Base-by-base conservation (phyloP, 2,888 invertebrate genomes). In the Drosophila leonis region DNA sequence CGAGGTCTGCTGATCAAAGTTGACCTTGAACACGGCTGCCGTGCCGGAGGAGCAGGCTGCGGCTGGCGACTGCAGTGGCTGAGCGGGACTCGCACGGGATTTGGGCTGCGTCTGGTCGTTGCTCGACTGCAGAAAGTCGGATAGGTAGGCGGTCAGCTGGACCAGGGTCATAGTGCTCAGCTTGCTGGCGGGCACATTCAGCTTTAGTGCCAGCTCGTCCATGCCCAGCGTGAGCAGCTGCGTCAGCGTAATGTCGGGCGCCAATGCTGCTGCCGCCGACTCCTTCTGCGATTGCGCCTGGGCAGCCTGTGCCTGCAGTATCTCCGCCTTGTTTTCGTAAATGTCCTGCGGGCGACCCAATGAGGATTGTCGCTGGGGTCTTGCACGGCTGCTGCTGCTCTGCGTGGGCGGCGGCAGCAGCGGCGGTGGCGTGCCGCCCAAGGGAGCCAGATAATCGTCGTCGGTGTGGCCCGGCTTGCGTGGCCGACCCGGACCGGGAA, bases 161-260 rank as follows among this genome's bases (percentile, higher is more conserved):
- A 97, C 97, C 68, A 98, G 93, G 0, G 98, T 98, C 96, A 98
- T 96, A 65, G 96, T 96, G 59, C 97, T 97, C 52, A 98, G 93
- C 66, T 97, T 96, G 55, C 95, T 94, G 0, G 96, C 94, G 0
- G 97, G 97, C 87, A 98, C 97, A 80, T 96, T 96, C 66, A 95
- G 94, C 93, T 96, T 96, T 20, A 94, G 91, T 0, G 98, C 97
- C 65, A 98, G 93, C 74, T 98, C 97, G 80, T 96, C 96, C 90
- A 98, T 95, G 80, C 96, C 96, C 90, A 97, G 95, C 3, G 97
- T 96, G 35, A 97, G 96, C 67, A 98, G 94, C 91, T 98, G 97
- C 85, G 95, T 96, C 68, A 97, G 94, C 1, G 97, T 97, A 77
- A 97, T 97, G 91, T 97, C 97, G 37, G 93, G 92, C 44, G 92